phyloP scores from a whole-genome alignment of 2,797 vertebrate genomes.

The Heliangelus exortis region DNA sequence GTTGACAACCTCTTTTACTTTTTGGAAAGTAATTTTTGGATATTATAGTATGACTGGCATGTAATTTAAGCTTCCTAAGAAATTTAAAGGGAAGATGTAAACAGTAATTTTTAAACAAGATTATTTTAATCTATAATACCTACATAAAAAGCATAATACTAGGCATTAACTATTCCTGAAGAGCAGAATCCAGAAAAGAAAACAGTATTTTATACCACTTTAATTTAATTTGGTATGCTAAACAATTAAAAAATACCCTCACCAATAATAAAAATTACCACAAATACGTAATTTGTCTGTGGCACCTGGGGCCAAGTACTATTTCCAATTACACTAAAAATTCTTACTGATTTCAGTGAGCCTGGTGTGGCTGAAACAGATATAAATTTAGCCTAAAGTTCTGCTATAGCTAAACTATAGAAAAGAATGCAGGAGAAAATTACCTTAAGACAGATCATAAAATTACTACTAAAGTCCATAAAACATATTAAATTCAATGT shows the following conservation, averaged over 20 bases:
- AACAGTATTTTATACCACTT: slow-evolving; percentile 64
- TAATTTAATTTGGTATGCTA: slow-evolving; percentile 56
- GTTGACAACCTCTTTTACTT: slow-evolving; percentile 80
- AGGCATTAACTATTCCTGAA: slow-evolving; percentile 63
- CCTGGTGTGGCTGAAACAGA: not conserved
- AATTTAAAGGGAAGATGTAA: slow-evolving; percentile 76
- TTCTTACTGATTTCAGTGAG: not conserved
- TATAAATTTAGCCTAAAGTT: slow-evolving; percentile 34
- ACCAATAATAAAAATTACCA: slow-evolving; percentile 55
- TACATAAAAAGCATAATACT: slow-evolving; percentile 63
- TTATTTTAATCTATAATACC: slow-evolving; percentile 71
- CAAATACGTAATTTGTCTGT: slow-evolving; percentile 28
- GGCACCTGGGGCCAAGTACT: not conserved
- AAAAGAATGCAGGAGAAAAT: slow-evolving; percentile 64
- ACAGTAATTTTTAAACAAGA: slow-evolving; percentile 78
- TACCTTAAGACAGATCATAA: slow-evolving; percentile 39
- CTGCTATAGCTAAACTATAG: not conserved
- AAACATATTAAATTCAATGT: slow-evolving; percentile 65
- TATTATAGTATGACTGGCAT: slow-evolving; percentile 76
- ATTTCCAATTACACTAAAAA: not conserved
- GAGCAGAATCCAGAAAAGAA: slow-evolving; percentile 49
- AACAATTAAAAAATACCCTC: slow-evolving; percentile 41
- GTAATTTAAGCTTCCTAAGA: slow-evolving; percentile 78
- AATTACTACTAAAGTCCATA: slow-evolving; percentile 56
- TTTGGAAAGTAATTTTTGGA: slow-evolving; percentile 80